Conservation (phyloP, 2,113 vertebrate species). For the Otis tarda region DNA sequence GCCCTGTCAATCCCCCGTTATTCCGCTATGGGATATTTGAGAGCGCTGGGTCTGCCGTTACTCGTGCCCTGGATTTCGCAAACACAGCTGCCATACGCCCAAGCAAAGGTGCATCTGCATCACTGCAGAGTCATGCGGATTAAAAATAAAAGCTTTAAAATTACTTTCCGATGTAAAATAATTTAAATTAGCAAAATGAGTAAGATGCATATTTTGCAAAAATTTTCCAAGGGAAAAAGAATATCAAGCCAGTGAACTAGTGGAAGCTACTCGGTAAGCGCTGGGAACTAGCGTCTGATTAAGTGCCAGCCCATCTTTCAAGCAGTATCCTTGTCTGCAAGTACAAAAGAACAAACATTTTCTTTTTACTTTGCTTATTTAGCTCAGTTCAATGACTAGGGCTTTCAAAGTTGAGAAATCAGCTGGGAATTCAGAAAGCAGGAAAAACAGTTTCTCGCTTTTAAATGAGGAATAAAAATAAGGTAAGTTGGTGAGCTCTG, state of each 20-base stretch:
- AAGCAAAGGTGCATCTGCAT: constrained; percentile 49
- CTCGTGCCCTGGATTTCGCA: background rate
- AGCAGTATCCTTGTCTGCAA: constrained; percentile 34
- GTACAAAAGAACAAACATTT: constrained; percentile 63
- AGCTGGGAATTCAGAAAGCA: constrained; percentile 40
- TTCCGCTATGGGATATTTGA: background rate
- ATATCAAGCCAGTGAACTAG: background rate
- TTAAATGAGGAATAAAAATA: constrained; percentile 38
- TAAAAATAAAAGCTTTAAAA: constrained; percentile 49
- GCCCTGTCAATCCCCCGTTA: background rate
- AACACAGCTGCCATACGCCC: constrained; percentile 1
- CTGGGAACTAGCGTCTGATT: background rate
- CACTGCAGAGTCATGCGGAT: constrained; percentile 39
- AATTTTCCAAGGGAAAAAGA: background rate
- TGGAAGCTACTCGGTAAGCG: constrained; percentile 3
- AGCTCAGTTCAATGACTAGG: constrained; percentile 45
- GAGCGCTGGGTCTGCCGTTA: background rate
- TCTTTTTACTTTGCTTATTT: constrained; percentile 50
- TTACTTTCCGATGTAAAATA: constrained; percentile 7
- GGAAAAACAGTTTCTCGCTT: constrained; percentile 14
- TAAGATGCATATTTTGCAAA: background rate
- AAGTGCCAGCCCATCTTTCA: constrained; percentile 20
- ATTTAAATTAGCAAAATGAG: background rate
- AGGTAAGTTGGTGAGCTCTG: constrained; percentile 5
- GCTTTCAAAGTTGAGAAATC: constrained; percentile 44